Percentiles rank a stretch among this genome's conserved stretches.
These are phyloP conservation scores for Phylloscopus trochiloides DNA, from an alignment of 2,113 vertebrate species.

Conservation along the genomic window DNA sequence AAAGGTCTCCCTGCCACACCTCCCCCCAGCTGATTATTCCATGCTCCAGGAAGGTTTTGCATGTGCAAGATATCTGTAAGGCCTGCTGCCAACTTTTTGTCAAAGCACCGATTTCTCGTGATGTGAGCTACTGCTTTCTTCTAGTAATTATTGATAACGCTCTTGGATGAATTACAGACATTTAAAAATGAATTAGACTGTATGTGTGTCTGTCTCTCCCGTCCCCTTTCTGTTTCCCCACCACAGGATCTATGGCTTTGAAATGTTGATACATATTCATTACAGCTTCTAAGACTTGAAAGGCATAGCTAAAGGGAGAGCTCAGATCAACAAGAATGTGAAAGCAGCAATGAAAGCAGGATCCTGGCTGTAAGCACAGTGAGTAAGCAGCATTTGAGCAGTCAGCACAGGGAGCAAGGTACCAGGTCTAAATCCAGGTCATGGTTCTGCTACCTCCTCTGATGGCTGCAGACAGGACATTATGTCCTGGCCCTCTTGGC, in stretches of 20 bases:
- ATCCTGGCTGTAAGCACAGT: neutral
- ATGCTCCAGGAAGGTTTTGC: slow-evolving; percentile 24
- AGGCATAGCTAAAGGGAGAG: slow-evolving; percentile 48
- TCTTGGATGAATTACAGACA: slow-evolving; percentile 64
- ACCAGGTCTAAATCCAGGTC: neutral
- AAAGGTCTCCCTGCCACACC: neutral
- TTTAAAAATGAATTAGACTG: slow-evolving; percentile 58
- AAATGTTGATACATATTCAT: slow-evolving; percentile 68
- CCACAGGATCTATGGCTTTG: slow-evolving; percentile 45
- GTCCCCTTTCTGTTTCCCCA: neutral
- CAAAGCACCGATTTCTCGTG: neutral
- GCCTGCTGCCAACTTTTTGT: slow-evolving; percentile 34
- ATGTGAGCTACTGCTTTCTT: slow-evolving; percentile 36
- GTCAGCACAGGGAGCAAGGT: fast-evolving
- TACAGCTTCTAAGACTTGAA: slow-evolving; percentile 42
- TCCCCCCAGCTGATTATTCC: neutral
- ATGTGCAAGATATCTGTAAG: slow-evolving; percentile 21
- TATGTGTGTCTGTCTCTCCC: slow-evolving; percentile 27
- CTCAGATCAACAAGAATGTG: slow-evolving; percentile 39
- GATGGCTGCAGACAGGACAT: neutral
- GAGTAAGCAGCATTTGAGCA: neutral
- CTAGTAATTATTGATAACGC: slow-evolving; percentile 64
- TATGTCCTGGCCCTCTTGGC: neutral
- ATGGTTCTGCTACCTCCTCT: neutral
- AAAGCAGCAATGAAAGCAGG: neutral